phyloP scores from a whole-genome alignment of 2,888 invertebrate genomes.

The Caenorhabditis sp. region DNA sequence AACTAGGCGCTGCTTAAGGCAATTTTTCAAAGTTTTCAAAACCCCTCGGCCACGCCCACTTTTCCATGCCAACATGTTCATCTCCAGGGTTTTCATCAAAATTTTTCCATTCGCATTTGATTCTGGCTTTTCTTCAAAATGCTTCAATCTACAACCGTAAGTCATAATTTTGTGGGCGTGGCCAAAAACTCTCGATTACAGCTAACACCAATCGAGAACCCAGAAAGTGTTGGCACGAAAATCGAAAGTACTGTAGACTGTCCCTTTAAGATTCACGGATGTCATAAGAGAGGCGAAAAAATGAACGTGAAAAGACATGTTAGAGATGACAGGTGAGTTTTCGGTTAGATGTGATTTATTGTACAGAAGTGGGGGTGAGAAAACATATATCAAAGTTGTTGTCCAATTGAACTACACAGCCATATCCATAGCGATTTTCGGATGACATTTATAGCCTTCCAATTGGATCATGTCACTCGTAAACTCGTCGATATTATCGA shows the following conservation, averaged over 20 bases:
- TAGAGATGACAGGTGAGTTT: conserved; percentile 26
- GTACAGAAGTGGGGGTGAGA: not conserved
- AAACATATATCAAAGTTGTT: too few relatives aligned
- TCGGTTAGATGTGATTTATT: not conserved
- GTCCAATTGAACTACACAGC: conserved; percentile 75
- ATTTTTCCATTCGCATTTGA: too few relatives aligned
- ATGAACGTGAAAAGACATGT: conserved; percentile 31
- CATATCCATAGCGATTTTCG: conserved; percentile 91
- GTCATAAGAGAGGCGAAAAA: conserved; percentile 33
- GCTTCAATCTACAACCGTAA: too few relatives aligned
- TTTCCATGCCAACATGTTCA: too few relatives aligned
- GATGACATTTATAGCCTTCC: conserved; percentile 84
- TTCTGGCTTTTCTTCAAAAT: too few relatives aligned
- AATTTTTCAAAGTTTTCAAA: too few relatives aligned
- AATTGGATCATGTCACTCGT: conserved; percentile 84
- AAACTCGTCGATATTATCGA: conserved; percentile 86
- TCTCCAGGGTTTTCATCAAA: too few relatives aligned
- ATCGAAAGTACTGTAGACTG: conserved; percentile 7
- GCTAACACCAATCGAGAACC: not conserved
- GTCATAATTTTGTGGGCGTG: too few relatives aligned
- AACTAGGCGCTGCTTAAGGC: too few relatives aligned
- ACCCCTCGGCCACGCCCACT: too few relatives aligned
- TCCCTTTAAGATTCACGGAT: conserved; percentile 37
- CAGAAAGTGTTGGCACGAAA: not conserved
- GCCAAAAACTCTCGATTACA: too few relatives aligned